A percentile compares a stretch with the other conserved stretches of the same genome.
These are phyloP conservation scores for Athalia circularis DNA, from an alignment of 2,888 invertebrate genomes.

Conservation along the genomic window DNA sequence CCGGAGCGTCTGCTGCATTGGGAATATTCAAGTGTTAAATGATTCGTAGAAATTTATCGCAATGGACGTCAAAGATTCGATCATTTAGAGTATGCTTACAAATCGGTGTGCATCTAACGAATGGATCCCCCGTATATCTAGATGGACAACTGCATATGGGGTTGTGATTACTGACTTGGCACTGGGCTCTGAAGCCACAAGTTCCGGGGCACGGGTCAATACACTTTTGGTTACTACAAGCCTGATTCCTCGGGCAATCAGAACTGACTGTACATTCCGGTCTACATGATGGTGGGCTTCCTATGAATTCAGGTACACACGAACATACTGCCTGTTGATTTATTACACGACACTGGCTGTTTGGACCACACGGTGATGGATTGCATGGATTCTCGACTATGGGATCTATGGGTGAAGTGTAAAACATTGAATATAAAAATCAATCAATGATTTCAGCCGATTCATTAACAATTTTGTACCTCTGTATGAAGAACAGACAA, in stretches of 20 bases:
- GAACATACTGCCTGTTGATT: slow-evolving; percentile 84
- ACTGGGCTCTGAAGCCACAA: slow-evolving; percentile 83
- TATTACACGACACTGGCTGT: slow-evolving; percentile 83
- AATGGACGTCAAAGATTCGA: slow-evolving; percentile 4
- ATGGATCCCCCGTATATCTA: slow-evolving; percentile 83
- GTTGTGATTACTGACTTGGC: slow-evolving; percentile 84
- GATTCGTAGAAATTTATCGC: neutral
- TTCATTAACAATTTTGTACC: slow-evolving; percentile 70
- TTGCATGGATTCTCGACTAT: slow-evolving; percentile 78
- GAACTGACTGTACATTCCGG: slow-evolving; percentile 85
- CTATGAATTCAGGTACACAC: slow-evolving; percentile 82
- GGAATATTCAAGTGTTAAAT: slow-evolving; percentile 51
- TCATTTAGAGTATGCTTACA: slow-evolving; percentile 74
- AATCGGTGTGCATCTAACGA: slow-evolving; percentile 79
- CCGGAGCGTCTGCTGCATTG: slow-evolving; percentile 61
- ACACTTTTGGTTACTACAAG: slow-evolving; percentile 87
- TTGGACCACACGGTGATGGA: slow-evolving; percentile 85
- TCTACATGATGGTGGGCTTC: slow-evolving; percentile 84
- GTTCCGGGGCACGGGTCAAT: slow-evolving; percentile 85
- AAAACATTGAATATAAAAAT: slow-evolving; percentile 50
- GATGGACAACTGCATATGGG: slow-evolving; percentile 84
- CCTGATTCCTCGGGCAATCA: slow-evolving; percentile 83
- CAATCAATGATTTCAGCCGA: neutral
- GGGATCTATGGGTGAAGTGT: slow-evolving; percentile 69
- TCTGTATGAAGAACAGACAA: slow-evolving; percentile 76